These are phyloP conservation scores for Apotomis turbidana DNA, from an alignment of 2,888 invertebrate genomes.

Conservation along the genomic window DNA sequence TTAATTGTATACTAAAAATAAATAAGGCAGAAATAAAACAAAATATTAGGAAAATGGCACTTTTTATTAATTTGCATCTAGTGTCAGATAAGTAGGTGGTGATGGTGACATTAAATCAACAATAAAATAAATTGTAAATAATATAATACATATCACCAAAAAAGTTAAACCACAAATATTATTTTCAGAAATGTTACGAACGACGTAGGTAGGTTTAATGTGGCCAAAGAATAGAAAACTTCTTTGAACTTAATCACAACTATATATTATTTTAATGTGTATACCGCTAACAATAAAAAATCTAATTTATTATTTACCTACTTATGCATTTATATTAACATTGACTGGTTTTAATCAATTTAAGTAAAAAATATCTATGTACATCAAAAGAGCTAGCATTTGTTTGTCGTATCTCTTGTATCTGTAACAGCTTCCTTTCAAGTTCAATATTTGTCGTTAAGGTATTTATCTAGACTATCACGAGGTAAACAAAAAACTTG, in stretches of 20 bases:
- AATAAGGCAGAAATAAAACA: constrained; percentile 48
- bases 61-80: constrained; percentile 58
- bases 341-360: constrained; percentile 30
- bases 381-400: constrained; percentile 17
- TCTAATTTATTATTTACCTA: constrained; percentile 27
- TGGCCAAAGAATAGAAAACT: not conserved
- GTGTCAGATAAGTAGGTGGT: constrained; percentile 49
- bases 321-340: constrained; percentile 23
- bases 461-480: no score
- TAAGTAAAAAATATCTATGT: constrained; percentile 32
- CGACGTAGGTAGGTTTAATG: constrained; percentile 6
- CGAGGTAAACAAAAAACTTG: no score
- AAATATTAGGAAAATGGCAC: constrained; percentile 68
- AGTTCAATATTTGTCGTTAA: no score
- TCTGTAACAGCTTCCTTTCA: no score
- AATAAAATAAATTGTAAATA: constrained; percentile 19
- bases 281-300: constrained; percentile 36
- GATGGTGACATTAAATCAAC: constrained; percentile 53
- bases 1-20: constrained; percentile 7
- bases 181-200: constrained; percentile 13
- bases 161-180: constrained; percentile 5
- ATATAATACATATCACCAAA: constrained; percentile 1
- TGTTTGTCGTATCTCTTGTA: not conserved
- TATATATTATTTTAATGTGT: constrained; percentile 18
- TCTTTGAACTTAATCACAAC: constrained; percentile 7